Evolutionary conservation across 2,113 vertebrate genomes (phyloP), one percentile per base, ranked within the genome.

Genomic region (Ceuthmochares aereus): DNA sequence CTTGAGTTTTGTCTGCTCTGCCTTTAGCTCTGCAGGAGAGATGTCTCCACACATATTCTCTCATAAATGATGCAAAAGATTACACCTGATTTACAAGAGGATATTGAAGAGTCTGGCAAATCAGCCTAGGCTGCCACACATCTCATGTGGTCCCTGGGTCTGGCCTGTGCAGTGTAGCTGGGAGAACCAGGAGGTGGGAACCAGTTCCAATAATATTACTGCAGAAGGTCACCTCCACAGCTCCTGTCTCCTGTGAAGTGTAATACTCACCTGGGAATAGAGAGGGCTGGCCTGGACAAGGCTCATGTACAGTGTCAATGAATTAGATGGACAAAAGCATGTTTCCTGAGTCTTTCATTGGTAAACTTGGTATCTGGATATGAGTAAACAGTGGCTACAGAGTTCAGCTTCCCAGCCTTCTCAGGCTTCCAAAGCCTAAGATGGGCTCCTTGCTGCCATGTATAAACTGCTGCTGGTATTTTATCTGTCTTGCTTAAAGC

Each of bases 361-460:
- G 12, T 37, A 54, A 54, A 14, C 7, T 77, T 34, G 37, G 0
- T 7, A 10, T 34, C 16, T 56, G 13, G 18, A 10, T 25, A 15
- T 2, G 37, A n/a, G 6, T 34, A 37, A 83, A 51, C 16, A 54
- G n/a, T 30, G 14, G 56, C 23, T 64, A 51, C 4, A 32, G 21
- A 19, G 8, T n/a, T 37, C 51, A 25, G 19, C 29, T 58, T 75
- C 63, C 32, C 56, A 70, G 18, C 5, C 9, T 17, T 19, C n/a
- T 63, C 0, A 1, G 42, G 2, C 2, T 15, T 19, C 43, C 25
- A 12, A 51, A 34, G 37, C 14, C 54, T 29, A 42, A 36, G 10
- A 66, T n/a, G 36, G 75, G 29, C 21, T 85, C n/a, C 37, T 58
- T 20, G 40, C 43, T 81, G 40, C 37, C 37, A 42, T 25, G 4